Evolutionary conservation across 2,888 invertebrate genomes (phyloP).

Genomic region (Xylota sylvarum): DNA sequence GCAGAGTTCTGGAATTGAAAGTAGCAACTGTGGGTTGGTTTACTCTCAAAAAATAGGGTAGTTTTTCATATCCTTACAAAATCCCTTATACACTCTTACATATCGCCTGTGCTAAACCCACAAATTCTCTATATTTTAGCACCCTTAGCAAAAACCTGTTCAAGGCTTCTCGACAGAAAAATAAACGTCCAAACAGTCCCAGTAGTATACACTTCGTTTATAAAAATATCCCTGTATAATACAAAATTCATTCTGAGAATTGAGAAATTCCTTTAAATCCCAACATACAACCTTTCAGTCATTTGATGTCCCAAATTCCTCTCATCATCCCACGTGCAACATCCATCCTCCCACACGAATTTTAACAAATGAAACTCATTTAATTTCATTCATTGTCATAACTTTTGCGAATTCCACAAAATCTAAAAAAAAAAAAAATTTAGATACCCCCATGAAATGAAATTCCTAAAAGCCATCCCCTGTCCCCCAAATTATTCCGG

Average conservation of each 20-base stretch:
- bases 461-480: constrained; percentile 36
- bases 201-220: background rate
- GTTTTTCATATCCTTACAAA: no score
- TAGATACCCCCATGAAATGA: constrained; percentile 7
- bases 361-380: constrained; percentile 27
- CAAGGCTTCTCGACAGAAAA: no score
- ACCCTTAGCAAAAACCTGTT: no score
- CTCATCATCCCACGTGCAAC: background rate
- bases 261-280: background rate
- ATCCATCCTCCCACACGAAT: background rate
- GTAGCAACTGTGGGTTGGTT: no score
- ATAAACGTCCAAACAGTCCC: background rate
- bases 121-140: no score
- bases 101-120: no score
- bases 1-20: no score
- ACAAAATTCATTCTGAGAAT: background rate
- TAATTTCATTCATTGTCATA: constrained; percentile 32
- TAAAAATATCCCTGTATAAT: background rate
- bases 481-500: background rate
- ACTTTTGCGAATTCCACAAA: constrained; percentile 27
- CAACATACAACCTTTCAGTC: background rate
- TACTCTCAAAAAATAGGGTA: no score
- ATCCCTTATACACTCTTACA: no score
- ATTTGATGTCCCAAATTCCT: background rate
- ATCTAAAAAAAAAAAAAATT: constrained; percentile 10